Percentiles rank a stretch among this genome's conserved stretches.
phyloP scores from a whole-genome alignment of 2,888 invertebrate species.

The Nemurella pictetii region DNA sequence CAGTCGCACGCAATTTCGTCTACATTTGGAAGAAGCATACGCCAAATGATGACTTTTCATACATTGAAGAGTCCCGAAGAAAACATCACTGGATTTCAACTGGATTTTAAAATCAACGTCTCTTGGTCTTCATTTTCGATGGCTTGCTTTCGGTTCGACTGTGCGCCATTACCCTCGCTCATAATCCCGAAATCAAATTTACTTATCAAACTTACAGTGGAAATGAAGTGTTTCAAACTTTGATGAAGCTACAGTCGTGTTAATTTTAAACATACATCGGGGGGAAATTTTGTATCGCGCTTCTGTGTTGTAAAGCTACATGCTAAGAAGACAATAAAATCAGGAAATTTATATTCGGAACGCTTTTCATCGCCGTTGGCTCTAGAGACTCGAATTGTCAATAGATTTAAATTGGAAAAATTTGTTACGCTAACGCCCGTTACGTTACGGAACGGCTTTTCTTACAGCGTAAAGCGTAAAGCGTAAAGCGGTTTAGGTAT shows the following conservation, averaged over 20 bases:
- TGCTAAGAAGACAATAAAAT: neutral
- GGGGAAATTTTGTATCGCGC: too few species aligned
- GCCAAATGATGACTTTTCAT: neutral
- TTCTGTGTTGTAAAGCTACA: neutral
- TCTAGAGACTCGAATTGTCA: neutral
- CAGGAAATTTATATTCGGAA: neutral
- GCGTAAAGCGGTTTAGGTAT: neutral
- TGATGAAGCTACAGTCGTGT: neutral
- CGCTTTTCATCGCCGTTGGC: neutral
- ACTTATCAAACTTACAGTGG: neutral
- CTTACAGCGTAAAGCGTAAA: neutral
- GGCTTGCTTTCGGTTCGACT: neutral
- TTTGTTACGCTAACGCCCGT: neutral
- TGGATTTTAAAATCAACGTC: neutral
- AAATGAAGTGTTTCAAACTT: neutral
- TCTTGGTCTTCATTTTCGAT: neutral
- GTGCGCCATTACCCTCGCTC: too few species aligned
- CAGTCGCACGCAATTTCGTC: neutral
- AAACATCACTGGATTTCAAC: neutral
- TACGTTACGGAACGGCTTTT: neutral
- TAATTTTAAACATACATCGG: neutral
- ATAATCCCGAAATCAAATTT: too few species aligned
- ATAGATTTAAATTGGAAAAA: neutral
- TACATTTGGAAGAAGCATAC: neutral
- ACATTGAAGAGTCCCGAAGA: neutral